A percentile compares a stretch with the other conserved stretches of the same genome.
Conservation (phyloP, 2,888 invertebrate genomes). For the Tribolium freemani region DNA sequence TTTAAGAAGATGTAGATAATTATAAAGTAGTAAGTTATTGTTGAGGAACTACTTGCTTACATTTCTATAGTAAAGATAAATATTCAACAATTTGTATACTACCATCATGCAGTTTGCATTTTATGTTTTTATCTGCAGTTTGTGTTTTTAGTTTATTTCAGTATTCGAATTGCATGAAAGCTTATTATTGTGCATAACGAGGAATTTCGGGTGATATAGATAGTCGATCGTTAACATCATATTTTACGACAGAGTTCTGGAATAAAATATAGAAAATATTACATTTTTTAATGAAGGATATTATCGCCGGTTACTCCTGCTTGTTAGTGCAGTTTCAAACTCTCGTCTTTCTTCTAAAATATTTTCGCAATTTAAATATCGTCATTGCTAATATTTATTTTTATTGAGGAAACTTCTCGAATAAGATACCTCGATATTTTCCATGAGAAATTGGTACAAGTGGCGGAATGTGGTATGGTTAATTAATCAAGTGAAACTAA, state of each 20-base stretch:
- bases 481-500: neutral
- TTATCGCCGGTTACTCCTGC: too few relatives aligned
- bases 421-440: neutral
- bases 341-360: too few relatives aligned
- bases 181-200: neutral
- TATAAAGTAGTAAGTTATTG: conserved; percentile 19
- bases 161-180: neutral
- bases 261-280: too few relatives aligned
- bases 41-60: conserved; percentile 10
- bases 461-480: neutral
- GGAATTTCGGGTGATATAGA: too few relatives aligned
- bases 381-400: too few relatives aligned
- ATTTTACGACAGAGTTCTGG: too few relatives aligned
- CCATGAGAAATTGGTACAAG: neutral
- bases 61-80: conserved; percentile 26
- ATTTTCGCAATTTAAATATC: neutral
- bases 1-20: conserved; percentile 24
- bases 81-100: conserved; percentile 23
- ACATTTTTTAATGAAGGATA: too few relatives aligned
- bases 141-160: neutral
- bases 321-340: too few relatives aligned
- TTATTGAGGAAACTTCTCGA: too few relatives aligned
- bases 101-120: neutral
- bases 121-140: too few relatives aligned
- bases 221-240: too few relatives aligned